Percentiles rank a stretch among this genome's conserved stretches.
These are phyloP conservation scores for Pardosa pseudoannulata DNA, from an alignment of 2,888 invertebrate genomes.

Conservation along the genomic window DNA sequence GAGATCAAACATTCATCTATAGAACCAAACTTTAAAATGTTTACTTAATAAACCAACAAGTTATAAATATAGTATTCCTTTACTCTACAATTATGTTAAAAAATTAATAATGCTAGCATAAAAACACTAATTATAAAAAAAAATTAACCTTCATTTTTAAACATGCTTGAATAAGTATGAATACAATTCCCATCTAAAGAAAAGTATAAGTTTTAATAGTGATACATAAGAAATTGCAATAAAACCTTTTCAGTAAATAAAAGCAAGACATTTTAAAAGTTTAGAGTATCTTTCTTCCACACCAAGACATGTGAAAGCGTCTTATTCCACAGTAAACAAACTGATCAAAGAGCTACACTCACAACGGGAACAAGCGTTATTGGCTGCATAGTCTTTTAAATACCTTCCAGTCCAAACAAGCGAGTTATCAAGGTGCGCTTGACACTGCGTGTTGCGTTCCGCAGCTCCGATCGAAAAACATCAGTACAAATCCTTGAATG, in stretches of 20 bases:
- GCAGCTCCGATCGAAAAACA: background rate
- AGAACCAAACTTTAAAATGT: no score
- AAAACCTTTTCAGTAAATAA: background rate
- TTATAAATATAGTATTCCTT: no score
- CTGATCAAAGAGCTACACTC: background rate
- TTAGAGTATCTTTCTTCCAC: background rate
- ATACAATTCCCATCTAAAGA: no score
- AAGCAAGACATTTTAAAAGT: background rate
- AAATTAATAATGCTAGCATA: no score
- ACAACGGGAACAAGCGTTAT: background rate
- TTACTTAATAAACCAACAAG: no score
- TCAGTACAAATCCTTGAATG: background rate
- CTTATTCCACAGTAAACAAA: background rate
- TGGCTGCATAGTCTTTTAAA: slow-evolving; percentile 20
- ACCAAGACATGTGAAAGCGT: background rate
- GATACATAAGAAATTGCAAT: background rate
- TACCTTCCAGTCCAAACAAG: slow-evolving; percentile 1
- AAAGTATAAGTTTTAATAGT: background rate
- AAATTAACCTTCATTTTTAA: no score
- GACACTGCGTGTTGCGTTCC: background rate
- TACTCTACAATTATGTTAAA: no score
- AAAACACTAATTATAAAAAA: no score
- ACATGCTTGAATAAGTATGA: no score
- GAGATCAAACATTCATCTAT: no score
- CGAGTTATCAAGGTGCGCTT: slow-evolving; percentile 2